A percentile compares a stretch with the other conserved stretches of the same genome.
Evolutionary conservation across 2,113 vertebrate genomes (phyloP).

Genomic region (Brachyhypopomus gauderio): DNA sequence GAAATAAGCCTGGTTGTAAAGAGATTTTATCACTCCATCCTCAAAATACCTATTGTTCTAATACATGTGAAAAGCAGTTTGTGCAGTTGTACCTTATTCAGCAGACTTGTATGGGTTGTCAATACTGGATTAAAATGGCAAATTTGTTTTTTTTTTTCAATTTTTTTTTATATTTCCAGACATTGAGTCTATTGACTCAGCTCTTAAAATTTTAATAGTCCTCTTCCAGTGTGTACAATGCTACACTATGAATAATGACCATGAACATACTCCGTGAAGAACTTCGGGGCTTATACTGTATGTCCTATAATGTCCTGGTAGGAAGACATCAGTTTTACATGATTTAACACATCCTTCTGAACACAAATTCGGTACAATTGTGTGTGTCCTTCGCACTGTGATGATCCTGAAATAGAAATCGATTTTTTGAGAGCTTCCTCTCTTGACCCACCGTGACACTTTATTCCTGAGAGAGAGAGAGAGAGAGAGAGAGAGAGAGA

Average conservation of each 20-base stretch:
- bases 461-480: background rate
- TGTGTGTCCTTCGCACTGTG: background rate
- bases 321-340: background rate
- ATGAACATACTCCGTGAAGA: no score
- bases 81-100: slow-evolving; percentile 1
- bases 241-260: no score
- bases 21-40: slow-evolving; percentile 4
- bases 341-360: no score
- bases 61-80: background rate
- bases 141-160: background rate
- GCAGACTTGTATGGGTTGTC: background rate
- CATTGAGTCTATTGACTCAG: background rate
- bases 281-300: background rate
- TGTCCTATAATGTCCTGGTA: background rate
- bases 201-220: no score
- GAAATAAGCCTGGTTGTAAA: no score
- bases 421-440: background rate
- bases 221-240: no score
- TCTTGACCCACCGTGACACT: background rate
- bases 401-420: background rate
- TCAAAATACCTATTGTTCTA: background rate
- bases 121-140: background rate
- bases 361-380: background rate
- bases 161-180: background rate
- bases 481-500: slow-evolving; percentile 28